Percentiles rank a stretch among this genome's conserved stretches.
Conservation (phyloP, 2,113 vertebrate genomes). For the Cygnus buccinator region DNA sequence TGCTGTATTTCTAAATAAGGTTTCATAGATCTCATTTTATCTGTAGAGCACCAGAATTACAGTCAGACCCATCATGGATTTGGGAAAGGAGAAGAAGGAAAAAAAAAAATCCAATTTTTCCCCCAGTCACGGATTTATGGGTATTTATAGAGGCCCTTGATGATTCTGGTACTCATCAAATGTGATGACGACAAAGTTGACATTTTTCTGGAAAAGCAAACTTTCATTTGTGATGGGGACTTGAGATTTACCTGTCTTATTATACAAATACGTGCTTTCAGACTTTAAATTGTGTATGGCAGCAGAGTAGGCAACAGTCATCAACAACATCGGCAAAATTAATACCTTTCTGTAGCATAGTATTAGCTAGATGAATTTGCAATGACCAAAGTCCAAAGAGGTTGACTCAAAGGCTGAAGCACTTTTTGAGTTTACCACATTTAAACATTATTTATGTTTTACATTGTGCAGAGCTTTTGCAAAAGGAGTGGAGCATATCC, state of each 20-base stretch:
- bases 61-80: not conserved
- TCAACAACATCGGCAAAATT: not conserved
- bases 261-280: not conserved
- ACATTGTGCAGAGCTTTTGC: not conserved
- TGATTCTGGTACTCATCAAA: not conserved
- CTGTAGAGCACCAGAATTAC: not conserved
- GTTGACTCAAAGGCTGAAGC: not conserved
- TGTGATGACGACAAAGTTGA: not conserved
- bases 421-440: not conserved
- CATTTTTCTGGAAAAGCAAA: not conserved
- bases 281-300: not conserved
- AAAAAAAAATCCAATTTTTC: not conserved
- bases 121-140: not conserved
- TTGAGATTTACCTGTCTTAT: not conserved
- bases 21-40: not conserved
- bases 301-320: not conserved
- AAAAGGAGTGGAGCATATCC: not conserved
- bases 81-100: not conserved
- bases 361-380: not conserved
- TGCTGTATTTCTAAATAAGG: not conserved
- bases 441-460: not conserved
- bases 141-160: accelerated
- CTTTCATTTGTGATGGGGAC: not conserved
- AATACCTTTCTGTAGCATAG: not conserved
- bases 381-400: not conserved